A percentile compares a stretch with the other conserved stretches of the same genome.
Conservation (phyloP, 2,888 invertebrate genomes). For the Phasia obesa region DNA sequence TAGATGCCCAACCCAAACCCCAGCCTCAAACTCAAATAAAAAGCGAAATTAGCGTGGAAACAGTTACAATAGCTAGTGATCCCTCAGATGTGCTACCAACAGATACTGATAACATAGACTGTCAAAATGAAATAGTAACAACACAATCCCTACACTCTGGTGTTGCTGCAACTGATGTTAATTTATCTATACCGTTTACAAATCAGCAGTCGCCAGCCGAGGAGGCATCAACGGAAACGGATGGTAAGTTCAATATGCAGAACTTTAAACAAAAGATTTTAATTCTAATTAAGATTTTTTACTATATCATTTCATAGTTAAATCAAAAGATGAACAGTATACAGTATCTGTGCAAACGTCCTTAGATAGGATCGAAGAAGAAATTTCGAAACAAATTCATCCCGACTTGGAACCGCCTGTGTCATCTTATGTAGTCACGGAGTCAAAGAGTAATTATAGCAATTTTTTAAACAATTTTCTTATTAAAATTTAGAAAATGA, state of each 20-base stretch:
- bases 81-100: conserved; percentile 42
- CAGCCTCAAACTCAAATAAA: conserved; percentile 12
- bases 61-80: conserved; percentile 45
- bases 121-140: conserved; percentile 75
- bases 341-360: conserved; percentile 25
- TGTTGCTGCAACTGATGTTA: conserved; percentile 3
- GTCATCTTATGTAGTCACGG: background rate
- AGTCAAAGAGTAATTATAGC: conserved; percentile 28
- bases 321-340: conserved; percentile 41
- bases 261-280: background rate
- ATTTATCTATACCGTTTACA: background rate
- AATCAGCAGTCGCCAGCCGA: background rate
- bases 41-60: conserved; percentile 21
- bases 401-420: conserved; percentile 1
- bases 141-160: conserved; percentile 16
- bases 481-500: background rate
- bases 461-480: background rate
- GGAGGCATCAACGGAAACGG: conserved; percentile 53
- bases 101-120: conserved; percentile 73
- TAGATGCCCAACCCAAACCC: conserved; percentile 71
- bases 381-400: too few relatives aligned
- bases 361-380: conserved; percentile 20
- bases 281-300: background rate
- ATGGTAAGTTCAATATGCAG: conserved; percentile 35
- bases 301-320: background rate